phyloP scores from a whole-genome alignment of 2,888 invertebrate genomes.

The Capitulum mitella region DNA sequence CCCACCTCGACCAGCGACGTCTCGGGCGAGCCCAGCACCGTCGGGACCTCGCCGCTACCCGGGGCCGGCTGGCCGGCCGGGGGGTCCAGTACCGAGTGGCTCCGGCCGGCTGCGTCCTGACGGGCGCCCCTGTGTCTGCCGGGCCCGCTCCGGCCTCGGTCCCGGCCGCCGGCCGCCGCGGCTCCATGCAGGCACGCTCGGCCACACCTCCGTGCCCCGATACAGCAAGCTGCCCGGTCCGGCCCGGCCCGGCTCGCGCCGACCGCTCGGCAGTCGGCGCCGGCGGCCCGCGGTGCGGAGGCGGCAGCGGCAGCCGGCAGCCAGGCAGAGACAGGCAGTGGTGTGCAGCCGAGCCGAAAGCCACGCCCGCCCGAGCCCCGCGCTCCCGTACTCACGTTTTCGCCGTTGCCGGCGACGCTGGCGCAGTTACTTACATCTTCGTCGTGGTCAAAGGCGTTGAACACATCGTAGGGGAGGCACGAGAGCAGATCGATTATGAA shows the following conservation, averaged over 20 bases:
- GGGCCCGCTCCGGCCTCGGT: too few species aligned
- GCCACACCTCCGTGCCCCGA: too few species aligned
- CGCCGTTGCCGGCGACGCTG: background rate
- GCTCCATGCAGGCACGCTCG: too few species aligned
- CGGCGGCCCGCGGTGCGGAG: background rate
- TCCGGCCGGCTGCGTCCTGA: too few species aligned
- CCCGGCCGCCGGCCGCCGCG: too few species aligned
- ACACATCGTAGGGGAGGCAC: constrained; percentile 98
- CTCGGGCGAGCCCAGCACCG: too few species aligned
- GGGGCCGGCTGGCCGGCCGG: too few species aligned
- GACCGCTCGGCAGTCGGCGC: background rate
- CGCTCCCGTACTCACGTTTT: constrained; percentile 3
- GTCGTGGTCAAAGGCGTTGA: constrained; percentile 99
- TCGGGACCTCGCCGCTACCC: too few species aligned
- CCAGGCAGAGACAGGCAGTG: background rate
- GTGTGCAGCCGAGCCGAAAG: constrained; percentile 16
- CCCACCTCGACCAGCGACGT: too few species aligned
- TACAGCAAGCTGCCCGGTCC: too few species aligned
- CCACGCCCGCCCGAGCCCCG: background rate
- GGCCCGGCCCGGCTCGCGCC: background rate
- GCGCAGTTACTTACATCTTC: constrained; percentile 65
- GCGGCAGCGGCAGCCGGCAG: background rate
- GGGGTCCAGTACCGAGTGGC: too few species aligned
- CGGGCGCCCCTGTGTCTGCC: too few species aligned
- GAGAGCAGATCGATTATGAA: constrained; percentile 98